A percentile compares a stretch with the other conserved stretches of the same genome.
Conservation (phyloP, 2,888 invertebrate species). For the Hydrotaea cyrtoneurina region DNA sequence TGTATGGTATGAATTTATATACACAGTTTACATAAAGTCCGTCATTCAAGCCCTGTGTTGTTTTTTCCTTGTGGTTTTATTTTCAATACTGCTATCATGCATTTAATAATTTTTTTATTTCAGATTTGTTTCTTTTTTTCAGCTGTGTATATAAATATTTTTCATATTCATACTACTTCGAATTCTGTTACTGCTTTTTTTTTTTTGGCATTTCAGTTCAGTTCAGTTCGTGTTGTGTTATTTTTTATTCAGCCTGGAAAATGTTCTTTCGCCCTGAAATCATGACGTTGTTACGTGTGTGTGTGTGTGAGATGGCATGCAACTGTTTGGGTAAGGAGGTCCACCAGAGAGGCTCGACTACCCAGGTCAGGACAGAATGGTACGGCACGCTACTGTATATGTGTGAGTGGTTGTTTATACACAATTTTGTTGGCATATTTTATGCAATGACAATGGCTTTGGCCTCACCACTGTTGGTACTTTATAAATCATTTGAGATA, state of each 20-base stretch:
- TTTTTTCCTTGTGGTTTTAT: neutral
- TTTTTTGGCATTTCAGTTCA: too few species aligned
- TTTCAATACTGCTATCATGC: constrained; percentile 58
- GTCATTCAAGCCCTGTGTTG: neutral
- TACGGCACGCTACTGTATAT: neutral
- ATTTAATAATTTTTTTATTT: constrained; percentile 51
- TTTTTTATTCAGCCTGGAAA: constrained; percentile 2
- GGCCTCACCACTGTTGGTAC: constrained; percentile 78
- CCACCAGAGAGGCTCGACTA: too few species aligned
- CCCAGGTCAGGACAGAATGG: neutral
- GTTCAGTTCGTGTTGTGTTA: neutral
- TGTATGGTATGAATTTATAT: constrained; percentile 17
- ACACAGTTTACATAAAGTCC: neutral
- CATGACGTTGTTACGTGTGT: neutral
- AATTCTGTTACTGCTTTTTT: neutral
- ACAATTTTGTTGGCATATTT: constrained; percentile 74
- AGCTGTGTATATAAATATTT: constrained; percentile 36
- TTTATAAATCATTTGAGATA: constrained; percentile 80
- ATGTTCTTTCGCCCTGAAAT: neutral
- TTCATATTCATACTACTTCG: constrained; percentile 56
- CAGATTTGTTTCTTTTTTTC: neutral
- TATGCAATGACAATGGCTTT: constrained; percentile 80
- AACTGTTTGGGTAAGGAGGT: too few species aligned
- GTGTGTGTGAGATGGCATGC: too few species aligned
- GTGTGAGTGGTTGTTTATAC: neutral